A percentile compares a stretch with the other conserved stretches of the same genome.
These are phyloP conservation scores for Aporophyla nigra DNA, from an alignment of 2,888 invertebrate genomes.

Conservation along the genomic window DNA sequence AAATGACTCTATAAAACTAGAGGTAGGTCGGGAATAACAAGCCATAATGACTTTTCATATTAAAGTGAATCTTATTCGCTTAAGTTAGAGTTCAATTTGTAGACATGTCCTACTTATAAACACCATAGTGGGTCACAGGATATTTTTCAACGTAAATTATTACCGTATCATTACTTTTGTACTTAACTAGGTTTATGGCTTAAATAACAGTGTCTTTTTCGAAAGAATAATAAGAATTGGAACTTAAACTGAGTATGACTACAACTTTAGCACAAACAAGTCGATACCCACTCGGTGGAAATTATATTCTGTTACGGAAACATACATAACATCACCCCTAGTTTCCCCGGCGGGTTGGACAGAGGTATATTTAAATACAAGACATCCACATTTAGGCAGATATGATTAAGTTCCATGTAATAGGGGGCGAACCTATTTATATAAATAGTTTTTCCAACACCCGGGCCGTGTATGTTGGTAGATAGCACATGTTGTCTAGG, in stretches of 20 bases:
- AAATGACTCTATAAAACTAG: slow-evolving; percentile 52
- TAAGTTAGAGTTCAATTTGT: slow-evolving; percentile 20
- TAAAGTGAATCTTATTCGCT: slow-evolving; percentile 19
- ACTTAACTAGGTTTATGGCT: slow-evolving; percentile 44
- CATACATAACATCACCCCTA: no score
- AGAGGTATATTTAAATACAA: no score
- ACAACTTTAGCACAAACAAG: background rate
- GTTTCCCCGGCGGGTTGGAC: no score
- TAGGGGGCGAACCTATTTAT: no score
- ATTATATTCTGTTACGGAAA: background rate
- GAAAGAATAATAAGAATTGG: background rate
- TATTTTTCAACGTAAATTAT: slow-evolving; percentile 59
- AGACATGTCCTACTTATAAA: slow-evolving; percentile 12
- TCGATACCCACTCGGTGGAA: background rate
- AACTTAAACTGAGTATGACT: background rate
- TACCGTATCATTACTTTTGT: slow-evolving; percentile 42
- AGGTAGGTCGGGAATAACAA: slow-evolving; percentile 38
- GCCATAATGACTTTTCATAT: background rate
- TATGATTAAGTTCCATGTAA: no score
- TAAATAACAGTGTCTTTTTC: slow-evolving; percentile 13
- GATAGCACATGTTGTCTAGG: no score
- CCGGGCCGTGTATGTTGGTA: no score
- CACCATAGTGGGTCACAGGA: slow-evolving; percentile 59
- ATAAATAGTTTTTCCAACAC: no score
- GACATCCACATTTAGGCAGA: no score